phyloP scores from a whole-genome alignment of 1,140 invertebrate genomes.

The Hylaeus volcanicus region DNA sequence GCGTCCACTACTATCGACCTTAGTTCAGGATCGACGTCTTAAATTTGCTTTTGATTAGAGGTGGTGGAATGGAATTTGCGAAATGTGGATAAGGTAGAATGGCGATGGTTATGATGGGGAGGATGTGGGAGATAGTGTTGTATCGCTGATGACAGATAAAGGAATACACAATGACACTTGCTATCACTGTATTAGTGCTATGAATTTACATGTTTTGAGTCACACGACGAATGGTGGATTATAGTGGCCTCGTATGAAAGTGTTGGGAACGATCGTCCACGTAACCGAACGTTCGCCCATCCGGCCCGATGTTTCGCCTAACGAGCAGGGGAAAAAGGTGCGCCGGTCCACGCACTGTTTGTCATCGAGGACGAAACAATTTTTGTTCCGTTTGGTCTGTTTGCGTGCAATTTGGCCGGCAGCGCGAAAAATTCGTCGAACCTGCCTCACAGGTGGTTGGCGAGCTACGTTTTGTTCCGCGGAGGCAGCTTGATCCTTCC shows the following conservation, averaged over 20 bases:
- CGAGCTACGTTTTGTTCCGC: neutral
- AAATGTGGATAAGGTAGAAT: no score
- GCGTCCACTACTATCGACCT: neutral
- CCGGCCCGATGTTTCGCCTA: neutral
- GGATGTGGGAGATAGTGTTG: no score
- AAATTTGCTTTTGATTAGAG: neutral
- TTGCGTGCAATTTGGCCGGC: conserved; percentile 27
- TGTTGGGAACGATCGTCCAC: conserved; percentile 14
- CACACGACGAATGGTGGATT: no score
- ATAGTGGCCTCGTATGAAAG: conserved; percentile 14
- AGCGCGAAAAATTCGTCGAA: conserved; percentile 21
- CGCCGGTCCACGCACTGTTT: conserved; percentile 5
- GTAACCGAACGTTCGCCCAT: neutral
- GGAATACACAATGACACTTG: no score
- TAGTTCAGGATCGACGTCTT: neutral
- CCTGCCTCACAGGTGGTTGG: conserved; percentile 18
- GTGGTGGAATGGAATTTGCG: no score
- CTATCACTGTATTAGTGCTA: no score
- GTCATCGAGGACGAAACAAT: conserved; percentile 2
- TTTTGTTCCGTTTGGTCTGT: neutral
- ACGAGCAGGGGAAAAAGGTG: conserved; percentile 9
- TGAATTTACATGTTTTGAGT: no score
- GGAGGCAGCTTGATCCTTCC: conserved; percentile 1
- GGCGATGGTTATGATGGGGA: no score
- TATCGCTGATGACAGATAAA: no score